Conservation (phyloP, 2,113 vertebrate species). For the Mesembrinibis cayennensis region DNA sequence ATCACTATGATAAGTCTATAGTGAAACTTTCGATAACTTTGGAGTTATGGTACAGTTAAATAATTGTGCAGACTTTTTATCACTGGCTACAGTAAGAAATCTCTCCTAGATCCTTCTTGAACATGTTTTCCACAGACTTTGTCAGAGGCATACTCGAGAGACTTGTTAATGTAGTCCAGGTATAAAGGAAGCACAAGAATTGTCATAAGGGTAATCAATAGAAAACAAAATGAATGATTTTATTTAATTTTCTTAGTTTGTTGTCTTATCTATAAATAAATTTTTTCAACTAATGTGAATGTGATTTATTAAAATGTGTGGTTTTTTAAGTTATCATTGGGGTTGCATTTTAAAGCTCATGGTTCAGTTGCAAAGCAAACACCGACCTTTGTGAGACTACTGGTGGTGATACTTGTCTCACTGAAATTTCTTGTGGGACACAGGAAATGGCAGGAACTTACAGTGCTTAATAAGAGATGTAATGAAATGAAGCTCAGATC, state of each 20-base stretch:
- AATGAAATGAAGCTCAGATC: neutral
- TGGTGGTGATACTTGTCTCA: neutral
- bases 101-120: neutral
- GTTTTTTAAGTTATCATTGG: fast-evolving
- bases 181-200: neutral
- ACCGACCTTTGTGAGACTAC: neutral
- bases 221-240: neutral
- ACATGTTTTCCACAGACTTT: neutral
- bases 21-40: neutral
- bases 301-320: neutral
- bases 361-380: neutral
- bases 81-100: neutral
- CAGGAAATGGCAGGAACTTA: neutral
- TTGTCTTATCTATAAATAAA: neutral
- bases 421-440: neutral
- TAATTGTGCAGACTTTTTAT: neutral
- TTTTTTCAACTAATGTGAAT: neutral
- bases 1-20: neutral
- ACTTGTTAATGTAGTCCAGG: neutral
- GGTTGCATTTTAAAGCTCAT: neutral
- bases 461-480: neutral
- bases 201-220: neutral
- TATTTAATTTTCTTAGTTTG: neutral
- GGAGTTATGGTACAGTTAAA: neutral
- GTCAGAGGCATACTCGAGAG: neutral